Conservation (phyloP, 2,888 invertebrate genomes). For the Graphium colonna region DNA sequence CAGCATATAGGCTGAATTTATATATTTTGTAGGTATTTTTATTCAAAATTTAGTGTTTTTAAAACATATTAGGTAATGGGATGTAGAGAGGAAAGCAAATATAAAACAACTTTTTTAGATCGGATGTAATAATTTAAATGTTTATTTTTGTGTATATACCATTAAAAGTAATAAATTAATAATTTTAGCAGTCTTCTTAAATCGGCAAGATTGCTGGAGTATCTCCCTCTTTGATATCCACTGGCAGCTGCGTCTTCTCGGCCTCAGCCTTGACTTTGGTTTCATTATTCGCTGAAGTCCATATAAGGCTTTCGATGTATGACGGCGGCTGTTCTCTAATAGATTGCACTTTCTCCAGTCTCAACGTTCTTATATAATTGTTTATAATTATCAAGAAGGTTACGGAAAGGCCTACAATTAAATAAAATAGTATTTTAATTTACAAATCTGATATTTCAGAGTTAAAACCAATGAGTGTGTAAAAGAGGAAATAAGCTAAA, state of each 20-base stretch:
- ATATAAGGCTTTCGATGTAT: slow-evolving; percentile 53
- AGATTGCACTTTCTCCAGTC: slow-evolving; percentile 37
- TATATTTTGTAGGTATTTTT: too few species aligned
- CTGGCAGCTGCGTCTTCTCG: slow-evolving; percentile 13
- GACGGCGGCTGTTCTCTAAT: slow-evolving; percentile 51
- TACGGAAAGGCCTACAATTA: slow-evolving; percentile 44
- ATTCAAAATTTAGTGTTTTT: too few species aligned
- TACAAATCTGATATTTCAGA: too few species aligned
- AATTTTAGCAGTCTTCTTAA: background rate
- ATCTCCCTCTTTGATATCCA: slow-evolving; percentile 30
- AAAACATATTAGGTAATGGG: too few species aligned
- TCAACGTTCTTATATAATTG: slow-evolving; percentile 43
- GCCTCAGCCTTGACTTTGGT: background rate
- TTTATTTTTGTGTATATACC: background rate
- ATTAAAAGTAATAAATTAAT: background rate
- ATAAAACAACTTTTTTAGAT: too few species aligned
- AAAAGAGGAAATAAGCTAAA: too few species aligned
- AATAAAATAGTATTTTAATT: too few species aligned
- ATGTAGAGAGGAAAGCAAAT: too few species aligned
- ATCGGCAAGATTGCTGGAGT: slow-evolving; percentile 16
- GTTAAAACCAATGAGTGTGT: too few species aligned
- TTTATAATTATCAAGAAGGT: slow-evolving; percentile 44
- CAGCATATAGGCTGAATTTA: too few species aligned
- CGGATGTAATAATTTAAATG: too few species aligned
- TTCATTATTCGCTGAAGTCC: background rate